Evolutionary conservation across 1,140 invertebrate genomes (phyloP).

Genomic region (Drosophila busckii): DNA sequence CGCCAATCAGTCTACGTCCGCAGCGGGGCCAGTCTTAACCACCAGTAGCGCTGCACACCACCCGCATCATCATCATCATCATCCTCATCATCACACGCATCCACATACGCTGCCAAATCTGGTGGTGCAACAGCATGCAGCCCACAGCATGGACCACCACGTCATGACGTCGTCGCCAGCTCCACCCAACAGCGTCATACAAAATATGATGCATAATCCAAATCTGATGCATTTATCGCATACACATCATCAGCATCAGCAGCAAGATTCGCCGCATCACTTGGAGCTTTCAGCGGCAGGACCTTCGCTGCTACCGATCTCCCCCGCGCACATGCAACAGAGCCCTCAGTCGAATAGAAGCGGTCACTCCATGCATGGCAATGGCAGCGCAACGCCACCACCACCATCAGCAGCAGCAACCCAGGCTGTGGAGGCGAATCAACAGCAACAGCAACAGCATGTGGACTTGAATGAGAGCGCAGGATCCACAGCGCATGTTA

Average conservation of each 20-base stretch:
- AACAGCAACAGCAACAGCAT: conserved; percentile 35
- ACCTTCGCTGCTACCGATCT: conserved; percentile 34
- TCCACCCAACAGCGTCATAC: conserved; percentile 39
- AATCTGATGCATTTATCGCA: conserved; percentile 67
- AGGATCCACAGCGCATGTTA: conserved; percentile 56
- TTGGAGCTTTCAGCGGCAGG: conserved; percentile 37
- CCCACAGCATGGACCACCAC: conserved; percentile 46
- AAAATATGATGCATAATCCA: conserved; percentile 65
- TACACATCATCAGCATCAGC: conserved; percentile 42
- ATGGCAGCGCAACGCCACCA: conserved; percentile 32
- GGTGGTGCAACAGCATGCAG: conserved; percentile 58
- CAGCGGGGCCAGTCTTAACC: conserved; percentile 15
- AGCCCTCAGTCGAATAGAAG: conserved; percentile 64
- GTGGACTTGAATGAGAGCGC: conserved; percentile 39
- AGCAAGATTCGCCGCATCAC: conserved; percentile 41
- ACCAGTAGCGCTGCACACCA: conserved; percentile 5
- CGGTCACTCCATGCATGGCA: conserved; percentile 56
- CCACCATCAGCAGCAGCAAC: conserved; percentile 9
- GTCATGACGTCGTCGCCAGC: conserved; percentile 21
- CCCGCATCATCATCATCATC: conserved; percentile 40
- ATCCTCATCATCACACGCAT: conserved; percentile 53
- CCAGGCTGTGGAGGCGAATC: conserved; percentile 28
- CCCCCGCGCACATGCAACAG: conserved; percentile 53
- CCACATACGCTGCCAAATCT: conserved; percentile 58
- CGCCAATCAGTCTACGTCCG: conserved; percentile 37